These are phyloP conservation scores for Parnassius apollo DNA, from an alignment of 2,888 invertebrate genomes.

Conservation along the genomic window DNA sequence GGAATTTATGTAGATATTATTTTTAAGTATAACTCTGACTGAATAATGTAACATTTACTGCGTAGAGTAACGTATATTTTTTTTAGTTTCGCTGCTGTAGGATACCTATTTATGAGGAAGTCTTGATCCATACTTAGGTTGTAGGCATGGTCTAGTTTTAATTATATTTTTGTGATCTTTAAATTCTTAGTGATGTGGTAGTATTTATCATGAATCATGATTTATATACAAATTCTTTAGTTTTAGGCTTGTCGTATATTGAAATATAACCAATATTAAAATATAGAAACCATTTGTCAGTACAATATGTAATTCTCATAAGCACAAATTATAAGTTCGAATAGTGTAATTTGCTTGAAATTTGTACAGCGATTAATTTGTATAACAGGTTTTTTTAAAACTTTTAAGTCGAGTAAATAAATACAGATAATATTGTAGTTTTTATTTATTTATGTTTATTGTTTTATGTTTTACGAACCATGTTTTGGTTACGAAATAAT, in stretches of 20 bases:
- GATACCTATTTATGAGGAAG: conserved; percentile 13
- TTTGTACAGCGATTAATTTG: conserved; percentile 72
- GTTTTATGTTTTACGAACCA: too few relatives aligned
- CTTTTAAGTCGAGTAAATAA: conserved; percentile 62
- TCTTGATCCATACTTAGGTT: conserved; percentile 12
- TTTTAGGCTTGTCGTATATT: conserved; percentile 15
- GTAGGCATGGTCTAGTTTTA: conserved; percentile 11
- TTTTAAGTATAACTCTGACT: conserved; percentile 27
- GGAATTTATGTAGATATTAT: conserved; percentile 26
- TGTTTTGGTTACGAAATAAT: too few relatives aligned
- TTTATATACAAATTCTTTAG: conserved; percentile 12
- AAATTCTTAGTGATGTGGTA: conserved; percentile 21
- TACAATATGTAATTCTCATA: conserved; percentile 20
- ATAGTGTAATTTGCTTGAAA: conserved; percentile 55
- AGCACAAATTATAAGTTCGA: conserved; percentile 40
- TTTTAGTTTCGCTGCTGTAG: conserved; percentile 16
- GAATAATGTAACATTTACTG: conserved; percentile 22
- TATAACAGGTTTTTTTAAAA: conserved; percentile 78
- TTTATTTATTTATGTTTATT: conserved; percentile 26
- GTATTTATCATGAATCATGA: conserved; percentile 20
- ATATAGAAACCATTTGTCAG: conserved; percentile 13
- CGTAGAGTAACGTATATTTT: conserved; percentile 8
- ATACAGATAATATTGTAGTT: conserved; percentile 38
- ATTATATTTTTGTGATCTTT: conserved; percentile 23
- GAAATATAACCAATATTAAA: conserved; percentile 20